These are phyloP conservation scores for Gorsachius magnificus DNA, from an alignment of 2,797 vertebrate genomes.

Conservation along the genomic window DNA sequence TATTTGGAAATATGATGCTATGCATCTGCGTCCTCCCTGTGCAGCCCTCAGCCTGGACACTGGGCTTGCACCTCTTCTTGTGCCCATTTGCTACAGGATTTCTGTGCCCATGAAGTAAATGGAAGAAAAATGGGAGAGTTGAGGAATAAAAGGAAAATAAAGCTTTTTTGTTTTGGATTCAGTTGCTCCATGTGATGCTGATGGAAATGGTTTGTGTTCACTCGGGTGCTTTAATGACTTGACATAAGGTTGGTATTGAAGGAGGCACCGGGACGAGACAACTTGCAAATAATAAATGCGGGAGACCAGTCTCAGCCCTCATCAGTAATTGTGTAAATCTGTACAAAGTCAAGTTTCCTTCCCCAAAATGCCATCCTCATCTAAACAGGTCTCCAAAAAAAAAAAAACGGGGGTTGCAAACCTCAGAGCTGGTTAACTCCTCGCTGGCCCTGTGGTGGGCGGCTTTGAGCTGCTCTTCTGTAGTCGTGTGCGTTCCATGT, in stretches of 20 bases:
- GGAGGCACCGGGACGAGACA: not conserved
- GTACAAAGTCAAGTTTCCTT: not conserved
- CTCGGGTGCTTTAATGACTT: not conserved
- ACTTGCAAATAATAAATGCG: not conserved
- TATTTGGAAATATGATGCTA: too few relatives aligned
- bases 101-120: not conserved
- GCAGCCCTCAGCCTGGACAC: too few relatives aligned
- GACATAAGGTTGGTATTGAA: accelerated
- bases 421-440: accelerated
- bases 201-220: not conserved
- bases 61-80: too few relatives aligned
- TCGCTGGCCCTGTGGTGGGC: not conserved
- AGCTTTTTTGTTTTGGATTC: not conserved
- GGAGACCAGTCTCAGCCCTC: not conserved
- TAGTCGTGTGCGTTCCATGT: accelerated
- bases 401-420: not conserved
- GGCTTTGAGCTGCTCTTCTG: not conserved
- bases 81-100: too few relatives aligned
- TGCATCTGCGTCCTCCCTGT: too few relatives aligned
- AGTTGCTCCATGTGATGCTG: accelerated
- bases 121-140: not conserved
- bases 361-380: not conserved
- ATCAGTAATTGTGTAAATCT: not conserved
- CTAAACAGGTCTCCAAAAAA: not conserved
- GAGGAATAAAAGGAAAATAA: not conserved